Conservation (phyloP, 1,140 invertebrate genomes). For the Diuraphis noxia region DNA sequence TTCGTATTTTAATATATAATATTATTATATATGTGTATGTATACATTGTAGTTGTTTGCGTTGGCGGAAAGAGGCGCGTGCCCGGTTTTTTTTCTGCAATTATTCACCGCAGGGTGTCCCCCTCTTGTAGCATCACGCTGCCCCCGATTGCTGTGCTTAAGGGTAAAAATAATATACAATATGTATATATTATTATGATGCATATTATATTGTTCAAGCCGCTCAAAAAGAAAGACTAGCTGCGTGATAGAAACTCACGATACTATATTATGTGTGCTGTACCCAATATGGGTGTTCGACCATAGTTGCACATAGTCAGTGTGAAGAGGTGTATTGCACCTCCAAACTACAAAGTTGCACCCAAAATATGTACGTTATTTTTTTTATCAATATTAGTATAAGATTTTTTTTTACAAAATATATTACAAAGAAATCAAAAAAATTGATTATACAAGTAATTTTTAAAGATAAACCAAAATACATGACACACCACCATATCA, state of each 20-base stretch:
- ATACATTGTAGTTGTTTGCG: slow-evolving; percentile 40
- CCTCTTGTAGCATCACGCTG: not conserved
- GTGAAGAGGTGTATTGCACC: too few species aligned
- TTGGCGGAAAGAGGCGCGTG: slow-evolving; percentile 41
- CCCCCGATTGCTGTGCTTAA: not conserved
- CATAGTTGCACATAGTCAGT: too few species aligned
- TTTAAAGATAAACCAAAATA: too few species aligned
- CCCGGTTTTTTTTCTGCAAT: slow-evolving; percentile 34
- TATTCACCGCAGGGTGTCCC: slow-evolving; percentile 50
- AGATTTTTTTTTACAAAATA: too few species aligned
- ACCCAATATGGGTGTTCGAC: too few species aligned
- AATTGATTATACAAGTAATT: too few species aligned
- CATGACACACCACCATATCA: too few species aligned
- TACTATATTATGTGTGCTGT: not conserved
- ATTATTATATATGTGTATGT: not conserved
- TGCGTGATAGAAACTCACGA: not conserved
- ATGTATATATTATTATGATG: not conserved
- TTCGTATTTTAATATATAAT: not conserved
- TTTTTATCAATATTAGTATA: too few species aligned
- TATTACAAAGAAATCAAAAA: too few species aligned
- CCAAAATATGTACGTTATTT: too few species aligned
- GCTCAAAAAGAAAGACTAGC: not conserved
- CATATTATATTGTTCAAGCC: too few species aligned
- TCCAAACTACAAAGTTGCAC: too few species aligned
- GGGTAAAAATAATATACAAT: not conserved